Evolutionary conservation across 2,888 invertebrate species (phyloP).

Genomic region (Dione juno): DNA sequence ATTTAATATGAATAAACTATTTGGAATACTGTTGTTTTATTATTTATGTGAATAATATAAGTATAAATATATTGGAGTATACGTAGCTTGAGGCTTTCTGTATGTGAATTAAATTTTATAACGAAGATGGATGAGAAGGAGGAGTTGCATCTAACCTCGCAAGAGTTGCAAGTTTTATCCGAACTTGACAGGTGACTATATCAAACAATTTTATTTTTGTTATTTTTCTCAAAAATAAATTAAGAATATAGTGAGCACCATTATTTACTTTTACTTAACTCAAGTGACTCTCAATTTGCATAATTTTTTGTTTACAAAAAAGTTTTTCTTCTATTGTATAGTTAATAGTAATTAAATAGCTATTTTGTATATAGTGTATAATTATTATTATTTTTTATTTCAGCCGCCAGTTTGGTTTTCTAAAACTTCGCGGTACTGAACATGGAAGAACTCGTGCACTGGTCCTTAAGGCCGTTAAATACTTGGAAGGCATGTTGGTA

Average conservation of each 20-base stretch:
- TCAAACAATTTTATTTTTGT: constrained; percentile 41
- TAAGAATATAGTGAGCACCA: neutral
- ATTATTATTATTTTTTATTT: constrained; percentile 54
- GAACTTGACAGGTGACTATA: constrained; percentile 91
- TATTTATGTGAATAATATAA: constrained; percentile 12
- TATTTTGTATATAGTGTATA: neutral
- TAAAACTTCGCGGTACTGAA: constrained; percentile 91
- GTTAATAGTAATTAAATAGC: too few relatives aligned
- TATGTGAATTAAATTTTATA: constrained; percentile 18
- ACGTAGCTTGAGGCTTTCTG: constrained; percentile 19
- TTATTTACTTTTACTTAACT: neutral
- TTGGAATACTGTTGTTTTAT: constrained; percentile 4
- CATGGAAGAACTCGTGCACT: constrained; percentile 91
- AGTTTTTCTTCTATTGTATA: too few relatives aligned
- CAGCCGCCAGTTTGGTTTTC: constrained; percentile 96
- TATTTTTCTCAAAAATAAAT: constrained; percentile 20
- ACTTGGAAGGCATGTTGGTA: constrained; percentile 92
- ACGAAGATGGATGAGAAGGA: constrained; percentile 83
- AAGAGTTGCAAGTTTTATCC: constrained; percentile 92
- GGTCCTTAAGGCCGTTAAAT: constrained; percentile 93
- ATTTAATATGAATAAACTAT: constrained; percentile 22
- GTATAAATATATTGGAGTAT: neutral
- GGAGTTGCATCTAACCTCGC: constrained; percentile 89
- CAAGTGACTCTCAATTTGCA: neutral
- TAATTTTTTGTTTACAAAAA: neutral